Conservation (phyloP, 2,797 vertebrate genomes). For the Sylvia borin region DNA sequence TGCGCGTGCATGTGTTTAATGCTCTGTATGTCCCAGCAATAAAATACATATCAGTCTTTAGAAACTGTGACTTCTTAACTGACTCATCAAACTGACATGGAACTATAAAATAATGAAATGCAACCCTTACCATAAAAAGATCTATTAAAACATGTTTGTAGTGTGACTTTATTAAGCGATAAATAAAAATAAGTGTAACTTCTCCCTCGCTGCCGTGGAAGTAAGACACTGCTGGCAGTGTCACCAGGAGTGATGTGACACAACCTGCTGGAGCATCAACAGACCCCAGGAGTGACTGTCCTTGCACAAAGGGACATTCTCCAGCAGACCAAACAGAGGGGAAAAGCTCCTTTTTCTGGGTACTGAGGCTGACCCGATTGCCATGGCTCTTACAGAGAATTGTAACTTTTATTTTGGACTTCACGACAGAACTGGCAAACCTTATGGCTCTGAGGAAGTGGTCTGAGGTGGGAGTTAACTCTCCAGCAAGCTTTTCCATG, state of each 20-base stretch:
- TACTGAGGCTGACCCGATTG: rapidly evolving
- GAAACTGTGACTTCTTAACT: not conserved
- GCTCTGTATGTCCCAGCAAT: not conserved
- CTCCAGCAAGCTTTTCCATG: not conserved
- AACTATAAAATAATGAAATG: not conserved
- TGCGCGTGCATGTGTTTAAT: not conserved
- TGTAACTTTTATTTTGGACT: not conserved
- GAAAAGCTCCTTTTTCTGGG: rapidly evolving
- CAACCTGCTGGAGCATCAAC: rapidly evolving
- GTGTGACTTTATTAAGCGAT: not conserved
- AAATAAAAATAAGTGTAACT: too few relatives aligned
- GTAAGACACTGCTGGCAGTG: rapidly evolving
- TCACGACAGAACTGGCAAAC: not conserved
- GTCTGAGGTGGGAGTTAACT: not conserved
- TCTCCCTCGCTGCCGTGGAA: rapidly evolving
- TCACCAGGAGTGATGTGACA: not conserved
- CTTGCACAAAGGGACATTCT: rapidly evolving
- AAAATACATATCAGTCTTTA: not conserved
- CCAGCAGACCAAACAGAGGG: not conserved
- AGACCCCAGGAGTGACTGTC: rapidly evolving
- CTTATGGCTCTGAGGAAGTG: rapidly evolving
- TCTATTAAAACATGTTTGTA: not conserved
- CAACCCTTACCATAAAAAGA: not conserved
- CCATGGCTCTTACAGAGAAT: not conserved
- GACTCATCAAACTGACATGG: not conserved